Base-by-base conservation (phyloP, 2,888 invertebrate genomes). In the Augochlorella aurata region DNA sequence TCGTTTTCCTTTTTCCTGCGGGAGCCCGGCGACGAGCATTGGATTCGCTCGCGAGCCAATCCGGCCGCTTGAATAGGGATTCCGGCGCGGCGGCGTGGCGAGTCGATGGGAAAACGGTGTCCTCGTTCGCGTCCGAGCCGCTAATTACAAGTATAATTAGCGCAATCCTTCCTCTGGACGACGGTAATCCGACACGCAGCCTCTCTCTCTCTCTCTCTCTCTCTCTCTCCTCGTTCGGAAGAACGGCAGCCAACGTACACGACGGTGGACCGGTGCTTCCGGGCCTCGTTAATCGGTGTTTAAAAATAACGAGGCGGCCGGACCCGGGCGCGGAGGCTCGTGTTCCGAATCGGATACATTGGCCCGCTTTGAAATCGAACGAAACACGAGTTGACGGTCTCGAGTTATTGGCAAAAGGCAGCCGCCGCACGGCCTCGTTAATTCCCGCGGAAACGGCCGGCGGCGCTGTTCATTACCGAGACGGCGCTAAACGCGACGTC, bases 221-320 rank as follows among this genome's bases (percentile, higher is more conserved):
- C 29, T 29, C 29, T 29, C 38, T 38, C 38, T 45, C 8, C 14
- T 10, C 47, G 54, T 24, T 24, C 14, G 44, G 45, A 63, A 58
- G 58, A 71, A 74, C 69, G 72, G 49, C 67, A 50, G 77, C 50
- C 58, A 49, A 49, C 29, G 68, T 63, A 54, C 12, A 8, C 52
- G 71, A 49, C 21, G 38, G 71, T 3, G 12, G 29, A 29, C 21
- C 54, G 21, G 14, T 21, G 54, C 16, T 73, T 29, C 54, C 52
- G 58, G 68, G 24, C 61, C 82, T 85, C 69, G 85, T 81, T 85
- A 83, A 87, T 87, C 87, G 87, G 69, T 81, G 78, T 87, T 87
- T 82, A 79, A 82, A 87, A 88, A 88, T 87, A 87, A 87, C 81
- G 86, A 85, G 80, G 47, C 58, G 63, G 67, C 74, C 54, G 81